Conservation (phyloP, 2,888 invertebrate genomes). For the Cephus rjabovi region DNA sequence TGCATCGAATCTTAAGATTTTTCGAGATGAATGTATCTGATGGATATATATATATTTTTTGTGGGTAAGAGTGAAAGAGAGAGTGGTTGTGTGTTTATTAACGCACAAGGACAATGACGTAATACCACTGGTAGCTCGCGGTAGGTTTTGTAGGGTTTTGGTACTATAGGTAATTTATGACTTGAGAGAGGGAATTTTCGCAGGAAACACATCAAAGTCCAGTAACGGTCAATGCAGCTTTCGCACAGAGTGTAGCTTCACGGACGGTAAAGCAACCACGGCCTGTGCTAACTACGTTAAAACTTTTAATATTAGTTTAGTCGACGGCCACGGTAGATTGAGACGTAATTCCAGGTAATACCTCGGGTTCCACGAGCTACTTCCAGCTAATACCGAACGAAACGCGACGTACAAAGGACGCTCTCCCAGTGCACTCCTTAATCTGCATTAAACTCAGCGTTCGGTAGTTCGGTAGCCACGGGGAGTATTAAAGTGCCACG, state of each 20-base stretch:
- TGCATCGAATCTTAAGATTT: too few relatives aligned
- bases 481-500: too few relatives aligned
- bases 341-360: conserved; percentile 68
- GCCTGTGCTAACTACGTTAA: conserved; percentile 66
- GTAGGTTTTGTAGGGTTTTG: neutral
- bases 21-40: too few relatives aligned
- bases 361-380: conserved; percentile 63
- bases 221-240: conserved; percentile 19
- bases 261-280: conserved; percentile 64
- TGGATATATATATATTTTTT: too few relatives aligned
- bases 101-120: too few relatives aligned
- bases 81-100: conserved; percentile 22
- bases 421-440: conserved; percentile 51
- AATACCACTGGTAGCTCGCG: neutral
- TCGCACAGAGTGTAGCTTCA: conserved; percentile 51
- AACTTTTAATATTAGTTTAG: conserved; percentile 68
- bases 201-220: conserved; percentile 64
- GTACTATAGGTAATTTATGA: conserved; percentile 61
- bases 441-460: conserved; percentile 64
- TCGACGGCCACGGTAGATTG: conserved; percentile 67
- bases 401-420: conserved; percentile 64
- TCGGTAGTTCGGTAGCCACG: conserved; percentile 35
- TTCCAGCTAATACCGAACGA: conserved; percentile 63
- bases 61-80: neutral
- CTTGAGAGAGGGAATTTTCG: conserved; percentile 60